Conservation (phyloP, 2,797 vertebrate species). For the Artibeus lituratus region DNA sequence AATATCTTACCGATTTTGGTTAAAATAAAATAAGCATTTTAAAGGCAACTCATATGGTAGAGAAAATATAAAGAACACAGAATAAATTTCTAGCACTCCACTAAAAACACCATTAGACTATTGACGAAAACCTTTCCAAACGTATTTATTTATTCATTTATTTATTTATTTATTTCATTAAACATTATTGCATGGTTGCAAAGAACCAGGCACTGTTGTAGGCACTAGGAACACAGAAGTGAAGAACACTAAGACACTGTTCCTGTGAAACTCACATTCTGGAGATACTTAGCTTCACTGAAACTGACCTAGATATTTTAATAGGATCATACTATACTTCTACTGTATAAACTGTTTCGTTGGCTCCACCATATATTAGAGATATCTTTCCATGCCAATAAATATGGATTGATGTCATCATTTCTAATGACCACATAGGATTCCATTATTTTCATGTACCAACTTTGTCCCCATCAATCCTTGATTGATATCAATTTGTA, state of each 20-base stretch:
- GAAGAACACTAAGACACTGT: background rate
- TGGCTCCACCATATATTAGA: background rate
- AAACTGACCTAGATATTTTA: background rate
- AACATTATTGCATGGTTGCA: background rate
- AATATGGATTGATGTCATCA: background rate
- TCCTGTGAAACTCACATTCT: background rate
- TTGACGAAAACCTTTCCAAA: background rate
- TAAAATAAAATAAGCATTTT: slow-evolving; percentile 2
- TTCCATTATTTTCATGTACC: background rate
- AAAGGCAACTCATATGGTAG: background rate
- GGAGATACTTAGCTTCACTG: background rate
- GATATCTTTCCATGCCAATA: background rate
- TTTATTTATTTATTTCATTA: background rate
- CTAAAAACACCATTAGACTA: background rate
- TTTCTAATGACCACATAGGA: background rate
- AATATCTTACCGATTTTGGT: background rate
- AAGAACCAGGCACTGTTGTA: background rate
- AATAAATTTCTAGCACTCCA: background rate
- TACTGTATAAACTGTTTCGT: background rate
- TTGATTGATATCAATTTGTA: background rate
- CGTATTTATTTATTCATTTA: background rate
- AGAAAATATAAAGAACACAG: background rate
- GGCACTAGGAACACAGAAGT: background rate
- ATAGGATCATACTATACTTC: background rate
- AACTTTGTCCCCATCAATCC: background rate